phyloP scores from a whole-genome alignment of 1,140 invertebrate genomes.

The Dreissena polymorpha region DNA sequence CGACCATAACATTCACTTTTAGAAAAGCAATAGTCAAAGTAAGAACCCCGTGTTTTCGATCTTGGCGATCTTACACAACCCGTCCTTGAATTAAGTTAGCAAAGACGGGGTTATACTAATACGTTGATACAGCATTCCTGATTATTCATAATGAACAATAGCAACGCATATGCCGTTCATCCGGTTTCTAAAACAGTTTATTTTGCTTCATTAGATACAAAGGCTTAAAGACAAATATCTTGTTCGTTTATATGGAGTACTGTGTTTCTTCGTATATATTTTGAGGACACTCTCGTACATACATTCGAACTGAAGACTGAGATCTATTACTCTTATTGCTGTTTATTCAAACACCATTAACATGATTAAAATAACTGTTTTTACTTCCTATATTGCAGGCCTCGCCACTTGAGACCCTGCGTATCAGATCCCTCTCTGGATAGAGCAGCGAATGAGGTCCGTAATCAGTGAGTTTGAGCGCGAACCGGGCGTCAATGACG shows the following conservation, averaged over 20 bases:
- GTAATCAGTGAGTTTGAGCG: conserved; percentile 98
- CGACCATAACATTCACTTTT: too few relatives aligned
- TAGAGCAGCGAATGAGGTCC: conserved; percentile 84
- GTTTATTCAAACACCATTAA: not conserved
- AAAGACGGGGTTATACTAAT: not conserved
- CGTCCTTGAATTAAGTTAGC: not conserved
- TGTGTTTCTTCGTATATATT: not conserved
- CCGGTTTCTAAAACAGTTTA: too few relatives aligned
- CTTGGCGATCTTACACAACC: too few relatives aligned
- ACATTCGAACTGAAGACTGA: not conserved
- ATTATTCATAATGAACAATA: not conserved
- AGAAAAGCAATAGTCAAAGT: too few relatives aligned
- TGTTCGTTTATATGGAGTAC: too few relatives aligned
- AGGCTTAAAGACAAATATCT: too few relatives aligned
- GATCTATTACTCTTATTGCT: not conserved
- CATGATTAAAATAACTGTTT: not conserved
- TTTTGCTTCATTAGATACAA: too few relatives aligned
- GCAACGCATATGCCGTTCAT: not conserved
- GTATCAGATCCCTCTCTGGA: conserved; percentile 23
- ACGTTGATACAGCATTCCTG: too few relatives aligned
- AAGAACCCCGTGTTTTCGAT: too few relatives aligned
- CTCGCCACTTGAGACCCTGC: not conserved
- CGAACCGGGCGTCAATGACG: conserved; percentile 97
- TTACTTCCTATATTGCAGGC: conserved; percentile 39
- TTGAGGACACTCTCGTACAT: not conserved